Percentiles rank a stretch among this genome's conserved stretches.
Evolutionary conservation across 2,113 vertebrate genomes (phyloP).

Genomic region (Crotalus horridus): DNA sequence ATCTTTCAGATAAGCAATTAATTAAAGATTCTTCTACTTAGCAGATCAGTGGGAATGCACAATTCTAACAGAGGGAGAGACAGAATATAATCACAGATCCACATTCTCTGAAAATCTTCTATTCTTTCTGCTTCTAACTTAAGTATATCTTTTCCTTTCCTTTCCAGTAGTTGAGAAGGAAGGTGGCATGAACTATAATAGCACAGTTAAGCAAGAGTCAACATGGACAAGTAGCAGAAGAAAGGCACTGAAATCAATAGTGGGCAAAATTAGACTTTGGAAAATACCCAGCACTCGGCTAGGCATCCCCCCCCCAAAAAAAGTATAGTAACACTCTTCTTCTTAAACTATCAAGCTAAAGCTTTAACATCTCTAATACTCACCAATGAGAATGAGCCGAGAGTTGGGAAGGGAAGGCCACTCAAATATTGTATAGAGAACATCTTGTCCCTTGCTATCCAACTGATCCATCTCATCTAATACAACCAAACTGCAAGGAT

Average conservation of each 20-base stretch:
- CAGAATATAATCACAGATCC: background rate
- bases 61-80: background rate
- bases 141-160: background rate
- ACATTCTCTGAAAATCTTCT: background rate
- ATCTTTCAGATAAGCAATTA: background rate
- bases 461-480: slow-evolving; percentile 97
- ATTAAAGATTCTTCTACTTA: background rate
- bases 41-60: background rate
- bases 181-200: background rate
- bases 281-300: background rate
- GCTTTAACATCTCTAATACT: background rate
- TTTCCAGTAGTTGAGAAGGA: background rate
- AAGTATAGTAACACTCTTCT: background rate
- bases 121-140: background rate
- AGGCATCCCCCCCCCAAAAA: background rate
- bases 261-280: background rate
- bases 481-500: slow-evolving; percentile 78
- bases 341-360: background rate
- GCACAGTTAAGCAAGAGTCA: background rate
- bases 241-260: background rate
- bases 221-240: background rate
- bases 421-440: slow-evolving; percentile 94
- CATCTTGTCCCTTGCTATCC: slow-evolving; percentile 91
- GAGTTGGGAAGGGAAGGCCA: slow-evolving; percentile 84
- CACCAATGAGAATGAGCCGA: slow-evolving; percentile 88